Evolutionary conservation across 2,888 invertebrate species (phyloP).

Genomic region (Eucera pruinosa): DNA sequence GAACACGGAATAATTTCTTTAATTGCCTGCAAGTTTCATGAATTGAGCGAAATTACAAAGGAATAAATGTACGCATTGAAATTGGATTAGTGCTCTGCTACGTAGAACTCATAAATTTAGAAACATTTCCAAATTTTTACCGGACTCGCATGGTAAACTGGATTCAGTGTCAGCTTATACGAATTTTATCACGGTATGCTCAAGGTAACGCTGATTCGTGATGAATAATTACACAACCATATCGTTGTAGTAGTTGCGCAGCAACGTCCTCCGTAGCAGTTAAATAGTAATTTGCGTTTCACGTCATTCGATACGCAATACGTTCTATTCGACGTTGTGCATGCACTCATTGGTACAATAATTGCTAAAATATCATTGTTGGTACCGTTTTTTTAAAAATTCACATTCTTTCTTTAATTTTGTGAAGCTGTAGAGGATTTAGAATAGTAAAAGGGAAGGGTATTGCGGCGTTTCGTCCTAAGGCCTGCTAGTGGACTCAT

Average conservation of each 20-base stretch:
- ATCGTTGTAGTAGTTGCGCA: conserved; percentile 46
- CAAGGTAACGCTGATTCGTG: conserved; percentile 9
- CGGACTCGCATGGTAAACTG: neutral
- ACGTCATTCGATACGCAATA: conserved; percentile 37
- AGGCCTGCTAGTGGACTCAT: too few species aligned
- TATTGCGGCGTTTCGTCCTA: too few species aligned
- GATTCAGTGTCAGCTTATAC: neutral
- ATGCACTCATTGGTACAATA: conserved; percentile 38
- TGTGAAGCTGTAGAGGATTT: too few species aligned
- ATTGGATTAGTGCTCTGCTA: neutral
- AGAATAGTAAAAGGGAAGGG: too few species aligned
- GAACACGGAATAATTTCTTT: neutral
- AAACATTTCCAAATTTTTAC: neutral
- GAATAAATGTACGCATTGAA: neutral
- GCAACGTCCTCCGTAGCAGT: conserved; percentile 29
- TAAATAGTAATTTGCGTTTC: conserved; percentile 50
- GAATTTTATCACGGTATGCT: conserved; percentile 8
- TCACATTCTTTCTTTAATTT: too few species aligned
- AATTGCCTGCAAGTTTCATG: neutral
- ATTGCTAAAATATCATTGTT: conserved; percentile 7
- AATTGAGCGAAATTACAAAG: neutral
- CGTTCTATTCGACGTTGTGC: conserved; percentile 18
- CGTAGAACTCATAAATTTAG: neutral
- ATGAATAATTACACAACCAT: conserved; percentile 45
- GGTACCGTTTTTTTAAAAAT: too few species aligned